Evolutionary conservation across 2,113 vertebrate genomes (phyloP).

Genomic region (Grus americana): DNA sequence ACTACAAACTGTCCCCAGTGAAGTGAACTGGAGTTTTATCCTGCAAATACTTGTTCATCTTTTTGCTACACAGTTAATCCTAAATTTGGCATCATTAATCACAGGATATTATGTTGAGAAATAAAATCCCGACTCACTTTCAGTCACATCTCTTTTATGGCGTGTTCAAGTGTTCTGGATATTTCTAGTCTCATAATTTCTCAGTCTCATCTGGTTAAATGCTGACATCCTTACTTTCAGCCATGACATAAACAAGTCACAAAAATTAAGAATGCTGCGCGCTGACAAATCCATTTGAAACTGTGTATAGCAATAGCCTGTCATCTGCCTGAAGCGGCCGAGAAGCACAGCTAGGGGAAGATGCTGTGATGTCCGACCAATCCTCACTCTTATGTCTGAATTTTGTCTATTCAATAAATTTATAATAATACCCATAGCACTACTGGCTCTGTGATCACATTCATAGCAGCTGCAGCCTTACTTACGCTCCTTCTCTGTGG

Average conservation of each 20-base stretch:
- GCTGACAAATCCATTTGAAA: not conserved
- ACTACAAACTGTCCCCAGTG: not conserved
- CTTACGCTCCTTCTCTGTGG: not conserved
- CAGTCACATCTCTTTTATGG: not conserved
- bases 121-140: not conserved
- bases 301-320: not conserved
- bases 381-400: not conserved
- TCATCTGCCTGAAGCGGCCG: not conserved
- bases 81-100: not conserved
- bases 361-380: not conserved
- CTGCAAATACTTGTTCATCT: not conserved
- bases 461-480: not conserved
- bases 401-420: not conserved
- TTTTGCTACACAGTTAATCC: not conserved
- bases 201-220: slow-evolving; percentile 31
- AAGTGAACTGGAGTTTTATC: not conserved
- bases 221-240: slow-evolving; percentile 32
- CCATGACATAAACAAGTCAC: not conserved
- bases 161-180: not conserved
- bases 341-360: not conserved
- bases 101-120: not conserved
- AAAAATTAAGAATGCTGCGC: not conserved
- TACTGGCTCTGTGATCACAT: not conserved
- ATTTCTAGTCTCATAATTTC: slow-evolving; percentile 30
- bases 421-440: not conserved